Percentiles rank a stretch among this genome's conserved stretches.
Conservation (phyloP, 2,797 vertebrate species). For the Peromyscus nudipes region DNA sequence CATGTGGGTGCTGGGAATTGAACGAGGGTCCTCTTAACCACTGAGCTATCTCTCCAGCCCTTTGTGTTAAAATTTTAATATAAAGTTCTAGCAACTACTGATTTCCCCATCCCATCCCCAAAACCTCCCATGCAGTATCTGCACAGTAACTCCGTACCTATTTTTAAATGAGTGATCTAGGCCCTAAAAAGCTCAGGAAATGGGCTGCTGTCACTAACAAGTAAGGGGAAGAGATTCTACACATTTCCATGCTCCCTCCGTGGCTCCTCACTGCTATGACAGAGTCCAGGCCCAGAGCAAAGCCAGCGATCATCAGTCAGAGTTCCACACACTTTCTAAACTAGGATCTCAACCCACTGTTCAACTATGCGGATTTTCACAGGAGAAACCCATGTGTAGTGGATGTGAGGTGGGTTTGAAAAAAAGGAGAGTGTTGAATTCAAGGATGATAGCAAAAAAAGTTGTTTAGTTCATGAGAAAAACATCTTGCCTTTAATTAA, state of each 20-base stretch:
- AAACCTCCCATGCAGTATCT: not conserved
- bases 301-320: not conserved
- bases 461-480: too few species aligned
- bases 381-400: not conserved
- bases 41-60: too few species aligned
- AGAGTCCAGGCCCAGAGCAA: not conserved
- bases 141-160: not conserved
- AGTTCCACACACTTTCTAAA: not conserved
- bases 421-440: too few species aligned
- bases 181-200: not conserved
- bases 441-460: too few species aligned
- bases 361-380: not conserved
- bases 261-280: not conserved
- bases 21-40: too few species aligned
- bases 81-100: not conserved
- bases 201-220: not conserved
- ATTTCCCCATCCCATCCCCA: not conserved
- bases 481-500: too few species aligned
- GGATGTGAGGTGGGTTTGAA: too few species aligned
- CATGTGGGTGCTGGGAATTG: too few species aligned
- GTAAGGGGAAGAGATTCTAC: not conserved
- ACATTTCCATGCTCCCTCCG: not conserved
- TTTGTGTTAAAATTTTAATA: not conserved
- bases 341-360: not conserved
- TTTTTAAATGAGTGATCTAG: conserved; percentile 1